Percentiles rank a stretch among this genome's conserved stretches.
These are phyloP conservation scores for Callorhinus ursinus DNA, from an alignment of 2,113 vertebrate species.

Conservation along the genomic window DNA sequence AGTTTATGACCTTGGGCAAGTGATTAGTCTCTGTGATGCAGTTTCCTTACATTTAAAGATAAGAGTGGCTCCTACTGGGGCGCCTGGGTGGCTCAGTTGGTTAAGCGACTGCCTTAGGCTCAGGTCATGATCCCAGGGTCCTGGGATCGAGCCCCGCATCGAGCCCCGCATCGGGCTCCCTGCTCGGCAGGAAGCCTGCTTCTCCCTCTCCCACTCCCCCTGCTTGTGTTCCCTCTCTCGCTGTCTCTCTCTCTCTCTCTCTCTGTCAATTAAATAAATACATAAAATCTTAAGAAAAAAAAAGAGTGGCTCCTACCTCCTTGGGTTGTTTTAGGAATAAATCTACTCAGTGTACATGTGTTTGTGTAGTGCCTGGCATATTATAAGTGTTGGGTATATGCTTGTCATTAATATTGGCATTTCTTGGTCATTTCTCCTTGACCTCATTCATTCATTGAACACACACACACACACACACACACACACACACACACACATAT, in stretches of 20 bases:
- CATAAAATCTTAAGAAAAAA: too few relatives aligned
- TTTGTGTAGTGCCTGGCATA: not conserved
- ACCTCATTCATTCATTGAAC: not conserved
- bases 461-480: conserved; percentile 16
- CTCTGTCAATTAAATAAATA: too few relatives aligned
- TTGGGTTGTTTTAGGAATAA: not conserved
- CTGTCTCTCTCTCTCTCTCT: too few relatives aligned
- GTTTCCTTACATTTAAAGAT: conserved; percentile 8
- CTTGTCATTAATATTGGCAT: not conserved
- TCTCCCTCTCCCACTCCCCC: too few relatives aligned
- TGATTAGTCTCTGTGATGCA: not conserved
- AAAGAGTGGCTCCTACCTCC: not conserved
- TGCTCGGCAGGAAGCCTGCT: too few relatives aligned
- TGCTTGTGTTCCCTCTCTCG: too few relatives aligned
- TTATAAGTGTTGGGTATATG: not conserved
- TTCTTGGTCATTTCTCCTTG: not conserved
- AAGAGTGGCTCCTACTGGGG: not conserved
- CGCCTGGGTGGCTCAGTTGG: too few relatives aligned
- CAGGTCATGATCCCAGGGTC: too few relatives aligned
- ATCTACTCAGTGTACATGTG: not conserved
- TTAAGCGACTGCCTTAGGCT: too few relatives aligned
- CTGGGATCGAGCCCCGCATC: too few relatives aligned
- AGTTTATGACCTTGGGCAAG: conserved; percentile 4
- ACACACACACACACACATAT: not conserved
- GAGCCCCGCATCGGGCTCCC: too few relatives aligned